Percentiles rank a stretch among this genome's conserved stretches.
Conservation (phyloP, 2,113 vertebrate species). For the Apteryx owenii region DNA sequence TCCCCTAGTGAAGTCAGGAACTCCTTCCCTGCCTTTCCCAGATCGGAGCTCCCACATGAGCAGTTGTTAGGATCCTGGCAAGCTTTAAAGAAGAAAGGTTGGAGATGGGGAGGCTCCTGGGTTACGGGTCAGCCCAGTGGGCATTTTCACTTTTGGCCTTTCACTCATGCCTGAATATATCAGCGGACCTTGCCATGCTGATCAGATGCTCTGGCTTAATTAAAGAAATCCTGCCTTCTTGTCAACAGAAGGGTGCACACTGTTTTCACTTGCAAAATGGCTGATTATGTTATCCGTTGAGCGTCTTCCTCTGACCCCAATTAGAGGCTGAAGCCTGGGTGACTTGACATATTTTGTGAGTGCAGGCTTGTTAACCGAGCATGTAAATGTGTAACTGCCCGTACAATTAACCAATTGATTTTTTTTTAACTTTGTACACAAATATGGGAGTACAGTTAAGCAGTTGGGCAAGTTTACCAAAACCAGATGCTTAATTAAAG, state of each 20-base stretch:
- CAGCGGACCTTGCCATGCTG: background rate
- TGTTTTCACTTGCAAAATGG: background rate
- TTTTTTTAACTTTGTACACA: background rate
- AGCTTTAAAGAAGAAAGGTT: background rate
- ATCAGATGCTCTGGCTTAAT: background rate
- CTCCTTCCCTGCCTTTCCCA: background rate
- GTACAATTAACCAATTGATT: background rate
- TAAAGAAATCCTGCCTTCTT: background rate
- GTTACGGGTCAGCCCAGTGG: background rate
- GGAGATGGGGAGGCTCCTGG: background rate
- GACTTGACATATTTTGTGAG: background rate
- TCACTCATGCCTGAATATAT: background rate
- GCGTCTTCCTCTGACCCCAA: background rate
- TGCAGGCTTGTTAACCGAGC: background rate
- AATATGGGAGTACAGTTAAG: background rate
- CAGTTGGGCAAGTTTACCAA: background rate
- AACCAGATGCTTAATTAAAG: background rate
- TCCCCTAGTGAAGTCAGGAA: background rate
- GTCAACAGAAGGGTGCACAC: background rate
- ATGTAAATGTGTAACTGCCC: constrained; percentile 22
- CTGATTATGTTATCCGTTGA: background rate
- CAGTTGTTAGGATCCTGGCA: background rate
- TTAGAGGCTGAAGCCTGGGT: background rate
- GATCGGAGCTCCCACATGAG: background rate
- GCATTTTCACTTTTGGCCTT: background rate